These are phyloP conservation scores for Zaprionus bogoriensis DNA, from an alignment of 2,888 invertebrate species.

Conservation along the genomic window DNA sequence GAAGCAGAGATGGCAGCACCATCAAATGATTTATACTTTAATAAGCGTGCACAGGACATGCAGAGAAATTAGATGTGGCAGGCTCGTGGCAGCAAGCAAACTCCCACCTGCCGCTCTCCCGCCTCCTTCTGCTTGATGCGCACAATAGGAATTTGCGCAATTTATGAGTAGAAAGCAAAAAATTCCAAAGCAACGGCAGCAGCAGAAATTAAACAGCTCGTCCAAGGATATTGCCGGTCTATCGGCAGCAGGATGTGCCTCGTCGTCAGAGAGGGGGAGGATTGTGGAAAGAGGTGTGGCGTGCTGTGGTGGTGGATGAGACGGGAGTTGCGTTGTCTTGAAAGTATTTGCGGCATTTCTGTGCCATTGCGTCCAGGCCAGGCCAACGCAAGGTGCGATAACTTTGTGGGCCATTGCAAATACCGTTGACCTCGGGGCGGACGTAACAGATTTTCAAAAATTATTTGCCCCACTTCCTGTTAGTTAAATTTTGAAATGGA, in stretches of 20 bases:
- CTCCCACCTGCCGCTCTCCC: neutral
- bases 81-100: neutral
- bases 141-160: slow-evolving; percentile 71
- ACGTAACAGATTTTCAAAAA: neutral
- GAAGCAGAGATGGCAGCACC: neutral
- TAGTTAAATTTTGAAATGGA: no score
- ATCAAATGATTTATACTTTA: slow-evolving; percentile 75
- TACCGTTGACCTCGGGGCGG: slow-evolving; percentile 34
- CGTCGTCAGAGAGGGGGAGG: no score
- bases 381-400: slow-evolving; percentile 64
- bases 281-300: neutral
- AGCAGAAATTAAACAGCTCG: slow-evolving; percentile 65
- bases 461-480: neutral
- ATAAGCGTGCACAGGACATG: slow-evolving; percentile 73
- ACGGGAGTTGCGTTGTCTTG: slow-evolving; percentile 17
- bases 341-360: slow-evolving; percentile 65
- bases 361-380: slow-evolving; percentile 50
- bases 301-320: no score
- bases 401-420: slow-evolving; percentile 25
- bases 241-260: slow-evolving; percentile 37
- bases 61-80: slow-evolving; percentile 68
- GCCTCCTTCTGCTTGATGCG: slow-evolving; percentile 42
- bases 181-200: slow-evolving; percentile 65
- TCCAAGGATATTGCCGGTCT: slow-evolving; percentile 55
- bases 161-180: slow-evolving; percentile 61